Conservation (phyloP, 1,140 invertebrate species). For the Chymomyza costata region DNA sequence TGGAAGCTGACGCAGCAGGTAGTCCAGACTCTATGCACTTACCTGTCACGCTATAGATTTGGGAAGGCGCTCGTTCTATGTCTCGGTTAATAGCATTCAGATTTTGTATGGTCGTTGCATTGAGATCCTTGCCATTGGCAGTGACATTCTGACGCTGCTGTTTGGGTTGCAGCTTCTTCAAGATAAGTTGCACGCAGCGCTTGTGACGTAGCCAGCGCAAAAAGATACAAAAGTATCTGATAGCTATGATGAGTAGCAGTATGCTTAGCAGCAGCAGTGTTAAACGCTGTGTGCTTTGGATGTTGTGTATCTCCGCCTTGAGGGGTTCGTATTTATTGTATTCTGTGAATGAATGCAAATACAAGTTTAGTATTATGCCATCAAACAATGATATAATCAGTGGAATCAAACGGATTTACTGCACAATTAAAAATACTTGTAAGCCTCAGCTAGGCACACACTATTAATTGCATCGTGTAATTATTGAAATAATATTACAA, state of each 20-base stretch:
- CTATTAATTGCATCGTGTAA: no score
- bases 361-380: no score
- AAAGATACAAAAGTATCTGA: slow-evolving; percentile 39
- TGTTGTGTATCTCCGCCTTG: slow-evolving; percentile 48
- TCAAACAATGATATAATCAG: no score
- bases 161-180: slow-evolving; percentile 35
- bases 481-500: no score
- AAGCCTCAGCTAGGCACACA: no score
- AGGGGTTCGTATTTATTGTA: slow-evolving; percentile 50
- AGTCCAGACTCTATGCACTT: slow-evolving; percentile 25
- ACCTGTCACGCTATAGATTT: slow-evolving; percentile 69
- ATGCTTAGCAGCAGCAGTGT: slow-evolving; percentile 54
- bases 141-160: not conserved
- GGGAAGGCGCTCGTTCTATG: slow-evolving; percentile 62
- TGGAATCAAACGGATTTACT: no score
- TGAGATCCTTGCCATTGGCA: slow-evolving; percentile 58
- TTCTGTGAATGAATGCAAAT: slow-evolving; percentile 24
- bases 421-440: no score
- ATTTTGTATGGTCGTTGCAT: slow-evolving; percentile 67
- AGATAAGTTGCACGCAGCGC: slow-evolving; percentile 27
- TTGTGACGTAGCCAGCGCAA: slow-evolving; percentile 45
- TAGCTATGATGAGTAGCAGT: slow-evolving; percentile 37
- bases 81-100: slow-evolving; percentile 64
- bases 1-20: slow-evolving; percentile 20
- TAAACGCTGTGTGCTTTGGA: slow-evolving; percentile 42